Evolutionary conservation across 2,797 vertebrate species (phyloP).

Genomic region (Steatocranus sp.): DNA sequence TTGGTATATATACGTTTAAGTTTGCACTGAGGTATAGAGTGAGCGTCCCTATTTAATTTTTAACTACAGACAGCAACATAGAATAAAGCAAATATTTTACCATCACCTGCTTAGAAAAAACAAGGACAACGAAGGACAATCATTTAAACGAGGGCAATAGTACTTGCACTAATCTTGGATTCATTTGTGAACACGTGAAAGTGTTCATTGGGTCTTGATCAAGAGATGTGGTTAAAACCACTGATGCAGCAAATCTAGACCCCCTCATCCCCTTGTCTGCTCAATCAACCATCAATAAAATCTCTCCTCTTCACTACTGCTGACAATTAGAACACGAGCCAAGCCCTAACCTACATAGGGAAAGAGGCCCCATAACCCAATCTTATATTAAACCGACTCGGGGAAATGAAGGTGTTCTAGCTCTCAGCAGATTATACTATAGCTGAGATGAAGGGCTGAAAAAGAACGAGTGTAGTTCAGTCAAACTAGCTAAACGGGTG

Average conservation of each 20-base stretch:
- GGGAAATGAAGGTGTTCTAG: slow-evolving; percentile 31
- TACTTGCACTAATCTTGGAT: not conserved
- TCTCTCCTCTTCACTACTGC: slow-evolving; percentile 11
- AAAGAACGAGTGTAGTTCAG: slow-evolving; percentile 58
- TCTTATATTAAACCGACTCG: not conserved
- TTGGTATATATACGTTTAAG: not conserved
- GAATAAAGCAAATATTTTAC: not conserved
- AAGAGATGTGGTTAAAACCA: slow-evolving; percentile 32
- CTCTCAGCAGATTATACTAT: slow-evolving; percentile 48
- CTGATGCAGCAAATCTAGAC: slow-evolving; percentile 33
- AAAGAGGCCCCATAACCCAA: not conserved
- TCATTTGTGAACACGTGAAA: slow-evolving; percentile 14
- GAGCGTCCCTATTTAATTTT: not conserved
- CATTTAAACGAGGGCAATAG: not conserved
- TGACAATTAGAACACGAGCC: not conserved
- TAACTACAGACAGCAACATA: not conserved
- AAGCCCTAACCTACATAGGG: not conserved
- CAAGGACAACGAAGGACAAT: not conserved
- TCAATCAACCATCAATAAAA: slow-evolving; percentile 44
- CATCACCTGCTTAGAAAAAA: not conserved
- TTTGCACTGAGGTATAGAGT: not conserved
- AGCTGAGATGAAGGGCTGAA: slow-evolving; percentile 50
- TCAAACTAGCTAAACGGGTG: slow-evolving; percentile 70
- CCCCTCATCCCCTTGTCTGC: not conserved
- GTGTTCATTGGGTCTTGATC: slow-evolving; percentile 12